Evolutionary conservation across 2,113 vertebrate species (phyloP), one percentile per base, ranked within the genome.

Genomic region (Syrrhaptes paradoxus): DNA sequence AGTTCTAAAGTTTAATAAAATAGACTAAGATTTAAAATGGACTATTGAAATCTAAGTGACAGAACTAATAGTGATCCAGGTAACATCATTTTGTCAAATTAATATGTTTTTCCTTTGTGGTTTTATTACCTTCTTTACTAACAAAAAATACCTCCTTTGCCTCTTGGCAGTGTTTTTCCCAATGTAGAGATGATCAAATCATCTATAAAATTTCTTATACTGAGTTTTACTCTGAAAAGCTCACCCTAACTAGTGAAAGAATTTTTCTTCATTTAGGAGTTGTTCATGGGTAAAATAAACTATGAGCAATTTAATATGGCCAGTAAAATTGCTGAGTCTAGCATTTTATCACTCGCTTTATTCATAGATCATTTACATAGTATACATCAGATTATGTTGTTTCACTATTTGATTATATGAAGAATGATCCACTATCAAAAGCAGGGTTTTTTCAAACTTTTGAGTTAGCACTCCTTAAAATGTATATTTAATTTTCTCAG

Each of bases 121-220:
- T 63, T 52, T 54, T 59, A 20, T 70, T 32, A 63, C 43, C 68
- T 54, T n/a, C n/a, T 24, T 21, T 79, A 61, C 77, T 51, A 5
- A 45, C 63, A 41, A 72, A 89, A 57, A 59, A 87, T 85, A 9
- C 72, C 7, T 96, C 76, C 36, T 76, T 87, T 36, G 79, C 34
- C 73, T 73, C 34, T 85, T 89, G 52, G 4, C 78, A 98, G 97
- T 79, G 97, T 98, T 94, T 98, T 98, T 91, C 98, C 97, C 84
- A 98, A 98, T 24, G 97, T 97, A 96, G 95, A 98, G 61, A 49
- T 98, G 25, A 96, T 97, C 74, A 92, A 95, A 72, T 95, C 97
- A 86, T 94, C 98, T n/a, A 78, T 91, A 87, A 97, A 97, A 66
- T 94, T 98, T 55, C 85, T 98, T 8, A 97, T 98, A 80, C 97